Evolutionary conservation across 2,888 invertebrate species (phyloP).

Genomic region (Drosophila seclusa): DNA sequence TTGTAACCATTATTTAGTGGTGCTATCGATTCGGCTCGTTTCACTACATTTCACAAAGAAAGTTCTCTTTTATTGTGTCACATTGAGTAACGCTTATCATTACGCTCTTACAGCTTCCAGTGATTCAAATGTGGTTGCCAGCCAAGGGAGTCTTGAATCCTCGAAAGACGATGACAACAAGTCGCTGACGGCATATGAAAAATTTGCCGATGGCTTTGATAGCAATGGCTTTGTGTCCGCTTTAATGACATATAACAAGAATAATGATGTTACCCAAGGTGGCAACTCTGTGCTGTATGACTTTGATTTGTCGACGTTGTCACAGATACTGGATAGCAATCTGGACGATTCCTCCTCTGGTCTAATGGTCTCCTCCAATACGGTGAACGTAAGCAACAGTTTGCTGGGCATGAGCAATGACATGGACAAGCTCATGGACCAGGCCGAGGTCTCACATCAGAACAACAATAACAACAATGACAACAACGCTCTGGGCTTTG

Average conservation of each 20-base stretch:
- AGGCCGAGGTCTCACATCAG: slow-evolving; percentile 59
- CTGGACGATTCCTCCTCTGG: slow-evolving; percentile 60
- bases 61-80: background rate
- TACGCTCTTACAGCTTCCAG: slow-evolving; percentile 41
- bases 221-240: slow-evolving; percentile 83
- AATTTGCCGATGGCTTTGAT: slow-evolving; percentile 82
- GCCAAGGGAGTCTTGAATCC: slow-evolving; percentile 64
- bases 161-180: slow-evolving; percentile 79
- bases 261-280: slow-evolving; percentile 57
- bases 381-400: slow-evolving; percentile 65
- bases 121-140: slow-evolving; percentile 62
- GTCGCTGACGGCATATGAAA: slow-evolving; percentile 77
- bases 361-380: slow-evolving; percentile 63
- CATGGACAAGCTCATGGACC: slow-evolving; percentile 75
- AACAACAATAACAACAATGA: slow-evolving; percentile 63
- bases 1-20: background rate
- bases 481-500: slow-evolving; percentile 36
- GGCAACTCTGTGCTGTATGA: slow-evolving; percentile 72
- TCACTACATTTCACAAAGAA: background rate
- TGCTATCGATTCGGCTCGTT: background rate
- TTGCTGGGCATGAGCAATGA: slow-evolving; percentile 68
- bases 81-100: background rate
- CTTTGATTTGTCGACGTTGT: slow-evolving; percentile 70
- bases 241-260: slow-evolving; percentile 71
- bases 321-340: slow-evolving; percentile 69